A percentile compares a stretch with the other conserved stretches of the same genome.
phyloP scores from a whole-genome alignment of 2,113 vertebrate genomes.

The Trematomus loennbergii region DNA sequence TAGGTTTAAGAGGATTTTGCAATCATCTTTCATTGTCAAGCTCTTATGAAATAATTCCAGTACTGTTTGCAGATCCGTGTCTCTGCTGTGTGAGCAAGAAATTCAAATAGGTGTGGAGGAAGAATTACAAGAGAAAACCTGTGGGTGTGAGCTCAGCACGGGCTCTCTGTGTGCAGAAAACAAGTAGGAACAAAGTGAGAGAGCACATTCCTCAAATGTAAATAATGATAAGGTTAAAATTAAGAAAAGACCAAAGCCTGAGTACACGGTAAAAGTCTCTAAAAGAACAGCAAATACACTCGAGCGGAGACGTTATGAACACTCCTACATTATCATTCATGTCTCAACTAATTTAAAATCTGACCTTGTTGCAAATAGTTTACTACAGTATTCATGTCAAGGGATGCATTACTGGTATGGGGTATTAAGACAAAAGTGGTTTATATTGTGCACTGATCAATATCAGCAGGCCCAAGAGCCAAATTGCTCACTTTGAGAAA shows the following conservation, averaged over 20 bases:
- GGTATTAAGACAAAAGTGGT: background rate
- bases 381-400: constrained; percentile 2
- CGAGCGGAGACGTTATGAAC: background rate
- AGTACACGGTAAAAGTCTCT: background rate
- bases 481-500: background rate
- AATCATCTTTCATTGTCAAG: constrained; percentile 19
- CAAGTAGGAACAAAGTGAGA: constrained; percentile 7
- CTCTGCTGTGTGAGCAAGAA: constrained; percentile 16
- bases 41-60: constrained; percentile 29
- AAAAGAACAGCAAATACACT: background rate
- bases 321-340: constrained; percentile 9
- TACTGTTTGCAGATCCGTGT: constrained; percentile 17
- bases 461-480: background rate
- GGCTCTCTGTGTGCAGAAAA: constrained; percentile 6
- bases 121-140: background rate
- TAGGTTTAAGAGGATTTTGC: background rate
- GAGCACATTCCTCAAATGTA: constrained; percentile 6
- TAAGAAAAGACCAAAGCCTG: background rate
- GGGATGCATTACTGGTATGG: background rate
- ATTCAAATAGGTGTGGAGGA: constrained; percentile 36
- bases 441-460: constrained; percentile 17
- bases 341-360: background rate
- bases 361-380: constrained; percentile 5
- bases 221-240: background rate
- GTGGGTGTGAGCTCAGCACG: background rate